Evolutionary conservation across 1,140 invertebrate species (phyloP), one percentile per base, ranked within the genome.

Genomic region (Vanessa atalanta): DNA sequence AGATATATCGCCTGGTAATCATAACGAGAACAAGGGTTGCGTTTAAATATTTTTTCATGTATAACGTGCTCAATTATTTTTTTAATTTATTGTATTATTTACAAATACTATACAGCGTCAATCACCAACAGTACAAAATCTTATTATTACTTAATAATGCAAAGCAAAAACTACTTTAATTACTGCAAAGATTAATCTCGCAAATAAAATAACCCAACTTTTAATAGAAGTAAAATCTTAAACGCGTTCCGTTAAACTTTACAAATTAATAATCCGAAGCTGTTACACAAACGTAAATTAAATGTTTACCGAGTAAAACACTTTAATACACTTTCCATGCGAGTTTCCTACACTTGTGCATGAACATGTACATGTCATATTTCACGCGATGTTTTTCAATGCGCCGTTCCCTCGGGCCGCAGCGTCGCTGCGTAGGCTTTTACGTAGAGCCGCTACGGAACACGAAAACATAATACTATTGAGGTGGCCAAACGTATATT

Each of bases 401-500:
- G 70, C 77, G 51, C 51, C 51, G 64, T 55, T 68, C 81, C 79
- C 50, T 43, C 76, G 76, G 78, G 72, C 67, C 72, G 75, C 73
- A 78, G 51, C 51, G 51, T n/a, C 77, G 78, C 72, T 64, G 76
- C 79, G 75, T 83, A 83, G 82, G 80, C 82, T 80, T 80, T 81
- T 67, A 81, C 76, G 82, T 81, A 83, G 78, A 51, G 47, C 66
- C 65, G 72, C 73, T 82, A 76, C 72, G 74, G 26, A 7, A 47
- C 47, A 50, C 37, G 43, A 51, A 55, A 51, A 50, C 70, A 76
- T 61, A 63, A 70, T 47, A 23, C 16, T 47, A 11, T 55, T 15
- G 55, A 57, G n/a, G 50, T 20, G 55, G 37, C 20, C 31, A 60
- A 23, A 26, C 3, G 23, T 11, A 12, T 20, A 20, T 55, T 20